Percentiles rank a stretch among this genome's conserved stretches.
Conservation (phyloP, 1,140 invertebrate species). For the Harlomillsia oculata region DNA sequence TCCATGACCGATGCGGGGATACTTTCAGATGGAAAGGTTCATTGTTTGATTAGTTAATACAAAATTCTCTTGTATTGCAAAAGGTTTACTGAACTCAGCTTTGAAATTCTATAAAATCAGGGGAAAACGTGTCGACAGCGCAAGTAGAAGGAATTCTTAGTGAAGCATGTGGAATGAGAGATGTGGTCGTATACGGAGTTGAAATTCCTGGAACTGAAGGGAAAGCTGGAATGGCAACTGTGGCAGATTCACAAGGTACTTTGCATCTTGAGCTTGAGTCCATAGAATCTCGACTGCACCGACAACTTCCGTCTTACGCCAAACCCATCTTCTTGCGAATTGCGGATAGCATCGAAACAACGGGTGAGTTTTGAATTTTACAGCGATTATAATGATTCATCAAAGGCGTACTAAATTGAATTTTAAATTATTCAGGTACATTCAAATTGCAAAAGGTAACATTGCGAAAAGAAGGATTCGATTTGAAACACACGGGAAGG, state of each 20-base stretch:
- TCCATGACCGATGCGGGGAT: constrained; percentile 43
- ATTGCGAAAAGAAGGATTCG: constrained; percentile 79
- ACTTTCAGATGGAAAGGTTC: constrained; percentile 60
- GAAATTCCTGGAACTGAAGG: constrained; percentile 62
- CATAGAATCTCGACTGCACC: constrained; percentile 56
- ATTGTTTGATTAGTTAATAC: too few relatives aligned
- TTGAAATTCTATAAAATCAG: constrained; percentile 91
- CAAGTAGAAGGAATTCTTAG: constrained; percentile 57
- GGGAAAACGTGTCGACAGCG: constrained; percentile 63
- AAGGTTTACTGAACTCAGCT: too few relatives aligned
- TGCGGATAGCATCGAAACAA: constrained; percentile 69
- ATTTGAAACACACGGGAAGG: constrained; percentile 62
- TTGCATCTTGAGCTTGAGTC: constrained; percentile 57
- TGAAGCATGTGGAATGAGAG: constrained; percentile 45
- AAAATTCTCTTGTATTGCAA: too few relatives aligned
- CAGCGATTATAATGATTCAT: not conserved
- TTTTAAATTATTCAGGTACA: constrained; percentile 52
- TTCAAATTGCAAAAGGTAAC: constrained; percentile 88
- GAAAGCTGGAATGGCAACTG: constrained; percentile 87
- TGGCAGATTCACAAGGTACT: constrained; percentile 62
- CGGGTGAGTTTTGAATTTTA: constrained; percentile 52
- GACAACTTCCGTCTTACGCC: constrained; percentile 68
- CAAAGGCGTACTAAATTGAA: not conserved
- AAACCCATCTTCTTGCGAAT: constrained; percentile 77
- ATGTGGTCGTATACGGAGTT: constrained; percentile 57